These are phyloP conservation scores for Masnerella sp. DNA, from an alignment of 2,888 invertebrate species.

Conservation along the genomic window DNA sequence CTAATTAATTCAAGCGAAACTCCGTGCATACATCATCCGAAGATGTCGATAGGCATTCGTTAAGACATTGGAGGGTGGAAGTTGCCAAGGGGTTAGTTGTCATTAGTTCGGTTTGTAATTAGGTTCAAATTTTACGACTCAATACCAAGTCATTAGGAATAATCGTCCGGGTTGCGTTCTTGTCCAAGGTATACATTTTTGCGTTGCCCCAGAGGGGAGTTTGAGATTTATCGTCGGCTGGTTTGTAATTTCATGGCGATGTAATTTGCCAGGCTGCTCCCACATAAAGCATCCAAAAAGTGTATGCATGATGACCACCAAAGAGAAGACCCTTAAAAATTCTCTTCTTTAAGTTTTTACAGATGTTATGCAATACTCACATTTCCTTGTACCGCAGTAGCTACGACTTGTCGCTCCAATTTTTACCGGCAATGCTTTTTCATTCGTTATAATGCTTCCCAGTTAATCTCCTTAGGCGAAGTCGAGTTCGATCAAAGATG, in stretches of 20 bases:
- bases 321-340: constrained; percentile 1
- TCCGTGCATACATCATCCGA: background rate
- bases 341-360: constrained; percentile 2
- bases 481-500: constrained; percentile 1
- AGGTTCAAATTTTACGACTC: constrained; percentile 23
- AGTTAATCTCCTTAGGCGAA: constrained; percentile 1
- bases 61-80: constrained; percentile 12
- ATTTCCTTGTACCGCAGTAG: constrained; percentile 2
- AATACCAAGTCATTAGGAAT: constrained; percentile 10
- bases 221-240: constrained; percentile 17
- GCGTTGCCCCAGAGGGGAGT: background rate
- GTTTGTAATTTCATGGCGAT: constrained; percentile 24
- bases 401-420: constrained; percentile 12
- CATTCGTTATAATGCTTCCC: constrained; percentile 3
- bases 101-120: constrained; percentile 10
- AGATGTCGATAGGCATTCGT: constrained; percentile 1
- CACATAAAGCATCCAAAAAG: constrained; percentile 6
- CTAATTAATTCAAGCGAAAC: background rate
- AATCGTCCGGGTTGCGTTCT: constrained; percentile 2
- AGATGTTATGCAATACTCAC: background rate
- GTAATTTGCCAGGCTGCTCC: constrained; percentile 19
- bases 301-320: background rate
- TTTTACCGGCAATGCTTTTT: constrained; percentile 9
- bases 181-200: background rate
- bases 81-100: background rate